Conservation (phyloP, 1,140 invertebrate genomes). For the Stegodyphus dumicola region DNA sequence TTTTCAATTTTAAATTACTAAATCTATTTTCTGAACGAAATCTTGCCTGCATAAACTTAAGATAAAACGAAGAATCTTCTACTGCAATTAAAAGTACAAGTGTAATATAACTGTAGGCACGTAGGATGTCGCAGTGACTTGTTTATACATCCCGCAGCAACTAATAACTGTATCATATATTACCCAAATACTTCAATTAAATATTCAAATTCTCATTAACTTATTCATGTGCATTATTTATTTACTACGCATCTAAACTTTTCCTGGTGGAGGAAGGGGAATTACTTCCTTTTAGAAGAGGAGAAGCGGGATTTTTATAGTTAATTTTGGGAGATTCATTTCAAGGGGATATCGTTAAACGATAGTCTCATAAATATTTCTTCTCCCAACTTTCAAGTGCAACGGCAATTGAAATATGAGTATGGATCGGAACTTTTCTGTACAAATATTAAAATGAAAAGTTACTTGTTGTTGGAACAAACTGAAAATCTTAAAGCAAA, state of each 20-base stretch:
- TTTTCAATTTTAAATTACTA: no score
- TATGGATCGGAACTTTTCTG: background rate
- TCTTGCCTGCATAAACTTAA: no score
- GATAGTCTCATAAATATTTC: conserved; percentile 28
- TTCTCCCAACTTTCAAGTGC: background rate
- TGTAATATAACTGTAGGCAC: no score
- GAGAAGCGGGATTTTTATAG: conserved; percentile 28
- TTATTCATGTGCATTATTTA: conserved; percentile 9
- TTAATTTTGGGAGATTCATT: conserved; percentile 29
- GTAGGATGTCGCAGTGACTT: no score
- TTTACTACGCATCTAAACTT: conserved; percentile 4
- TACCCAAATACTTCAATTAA: conserved; percentile 1
- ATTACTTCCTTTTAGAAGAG: conserved; percentile 7
- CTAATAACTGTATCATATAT: no score
- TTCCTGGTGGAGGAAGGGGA: conserved; percentile 1
- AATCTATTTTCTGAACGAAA: no score
- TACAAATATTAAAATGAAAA: background rate
- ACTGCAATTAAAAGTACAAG: no score
- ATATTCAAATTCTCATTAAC: conserved; percentile 21
- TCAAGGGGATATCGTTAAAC: background rate
- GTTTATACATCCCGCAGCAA: no score
- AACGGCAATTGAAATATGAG: conserved; percentile 18
- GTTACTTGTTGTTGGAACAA: no score
- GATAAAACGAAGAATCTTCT: no score
- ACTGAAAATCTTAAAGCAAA: no score